A percentile compares a stretch with the other conserved stretches of the same genome.
Conservation (phyloP, 2,888 invertebrate genomes). For the Diploptera punctata region DNA sequence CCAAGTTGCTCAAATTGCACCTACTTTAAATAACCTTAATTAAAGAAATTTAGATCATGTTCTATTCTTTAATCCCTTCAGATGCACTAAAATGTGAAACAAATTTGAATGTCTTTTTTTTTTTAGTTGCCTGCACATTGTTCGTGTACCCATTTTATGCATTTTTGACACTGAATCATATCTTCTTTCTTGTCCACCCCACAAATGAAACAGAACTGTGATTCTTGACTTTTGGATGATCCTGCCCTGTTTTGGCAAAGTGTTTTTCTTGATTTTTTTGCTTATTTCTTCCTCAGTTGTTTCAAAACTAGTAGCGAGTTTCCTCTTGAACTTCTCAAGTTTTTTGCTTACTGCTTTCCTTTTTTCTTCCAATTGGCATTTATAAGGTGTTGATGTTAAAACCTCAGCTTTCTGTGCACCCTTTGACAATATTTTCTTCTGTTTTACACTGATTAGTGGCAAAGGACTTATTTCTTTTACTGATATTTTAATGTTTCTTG, state of each 20-base stretch:
- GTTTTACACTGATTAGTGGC: neutral
- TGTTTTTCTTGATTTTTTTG: too few relatives aligned
- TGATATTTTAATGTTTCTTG: neutral
- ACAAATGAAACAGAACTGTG: constrained; percentile 6
- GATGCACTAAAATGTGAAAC: neutral
- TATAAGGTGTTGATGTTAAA: neutral
- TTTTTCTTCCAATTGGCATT: neutral
- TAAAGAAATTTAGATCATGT: neutral
- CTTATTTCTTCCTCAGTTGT: too few relatives aligned
- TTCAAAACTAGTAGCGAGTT: too few relatives aligned
- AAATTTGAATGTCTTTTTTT: neutral
- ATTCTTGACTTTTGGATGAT: too few relatives aligned
- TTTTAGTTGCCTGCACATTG: too few relatives aligned
- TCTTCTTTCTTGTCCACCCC: too few relatives aligned
- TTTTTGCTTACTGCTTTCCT: neutral
- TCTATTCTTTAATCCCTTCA: too few relatives aligned
- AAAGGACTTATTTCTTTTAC: neutral
- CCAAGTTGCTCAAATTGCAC: constrained; percentile 9
- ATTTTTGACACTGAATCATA: too few relatives aligned
- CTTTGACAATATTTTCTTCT: neutral
- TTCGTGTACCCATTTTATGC: too few relatives aligned
- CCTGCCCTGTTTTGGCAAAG: neutral
- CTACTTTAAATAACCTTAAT: neutral
- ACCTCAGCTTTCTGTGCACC: constrained; percentile 1
- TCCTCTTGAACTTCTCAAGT: too few relatives aligned